Conservation (phyloP, 2,888 invertebrate species). For the Noctua janthe region DNA sequence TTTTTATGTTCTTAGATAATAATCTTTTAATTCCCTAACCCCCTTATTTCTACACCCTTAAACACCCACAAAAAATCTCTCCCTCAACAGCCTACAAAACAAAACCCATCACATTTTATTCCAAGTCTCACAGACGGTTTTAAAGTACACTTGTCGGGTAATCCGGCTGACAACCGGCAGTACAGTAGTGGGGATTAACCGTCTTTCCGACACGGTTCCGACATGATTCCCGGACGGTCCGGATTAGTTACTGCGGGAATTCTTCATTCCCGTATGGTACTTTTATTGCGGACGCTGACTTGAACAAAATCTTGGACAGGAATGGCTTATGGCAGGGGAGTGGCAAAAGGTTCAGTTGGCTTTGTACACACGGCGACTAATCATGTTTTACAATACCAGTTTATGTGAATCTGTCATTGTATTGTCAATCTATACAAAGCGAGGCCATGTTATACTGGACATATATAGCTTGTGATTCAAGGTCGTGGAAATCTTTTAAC, state of each 20-base stretch:
- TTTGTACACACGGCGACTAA: neutral
- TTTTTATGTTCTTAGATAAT: neutral
- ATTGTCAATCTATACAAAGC: neutral
- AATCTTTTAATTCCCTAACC: neutral
- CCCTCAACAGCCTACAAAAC: neutral
- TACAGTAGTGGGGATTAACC: constrained; percentile 57
- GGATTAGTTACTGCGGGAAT: constrained; percentile 54
- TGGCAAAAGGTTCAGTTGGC: constrained; percentile 8
- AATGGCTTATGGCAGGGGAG: neutral
- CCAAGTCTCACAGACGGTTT: constrained; percentile 33
- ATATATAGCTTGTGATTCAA: neutral
- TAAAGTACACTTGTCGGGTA: constrained; percentile 54
- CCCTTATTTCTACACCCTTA: neutral
- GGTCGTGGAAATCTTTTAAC: no score
- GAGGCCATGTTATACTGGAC: neutral
- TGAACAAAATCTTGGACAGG: constrained; percentile 44
- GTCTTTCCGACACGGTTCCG: constrained; percentile 51
- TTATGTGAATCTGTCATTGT: neutral
- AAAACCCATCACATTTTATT: constrained; percentile 37
- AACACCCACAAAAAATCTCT: neutral
- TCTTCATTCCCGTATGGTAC: constrained; percentile 49
- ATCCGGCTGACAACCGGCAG: constrained; percentile 50
- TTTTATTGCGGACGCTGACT: constrained; percentile 59
- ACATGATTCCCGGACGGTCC: constrained; percentile 51
- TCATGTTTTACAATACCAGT: neutral